phyloP scores from a whole-genome alignment of 2,888 invertebrate genomes.

The Volucella zonaria region DNA sequence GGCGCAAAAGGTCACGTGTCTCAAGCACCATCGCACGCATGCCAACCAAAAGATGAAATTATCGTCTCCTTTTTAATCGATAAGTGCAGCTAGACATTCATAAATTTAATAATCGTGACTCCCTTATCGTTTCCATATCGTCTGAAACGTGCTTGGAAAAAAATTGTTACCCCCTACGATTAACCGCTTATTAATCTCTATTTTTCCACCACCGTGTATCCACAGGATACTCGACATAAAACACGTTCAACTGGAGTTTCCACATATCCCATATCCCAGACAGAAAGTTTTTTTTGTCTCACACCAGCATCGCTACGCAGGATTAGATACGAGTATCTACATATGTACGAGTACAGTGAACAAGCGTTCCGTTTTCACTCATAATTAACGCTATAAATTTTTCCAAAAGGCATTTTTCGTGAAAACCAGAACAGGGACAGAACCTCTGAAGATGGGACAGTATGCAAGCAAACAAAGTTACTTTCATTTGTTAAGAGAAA shows the following conservation, averaged over 20 bases:
- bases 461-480: not conserved
- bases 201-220: slow-evolving; percentile 39
- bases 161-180: slow-evolving; percentile 30
- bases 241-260: slow-evolving; percentile 24
- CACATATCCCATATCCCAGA: not conserved
- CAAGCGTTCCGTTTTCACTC: slow-evolving; percentile 59
- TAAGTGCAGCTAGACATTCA: slow-evolving; percentile 27
- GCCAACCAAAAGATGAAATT: slow-evolving; percentile 3
- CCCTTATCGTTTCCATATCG: slow-evolving; percentile 48
- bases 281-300: not conserved
- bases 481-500: slow-evolving; percentile 54
- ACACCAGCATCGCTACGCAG: not conserved
- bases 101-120: slow-evolving; percentile 45
- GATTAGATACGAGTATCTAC: slow-evolving; percentile 8
- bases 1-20: not conserved
- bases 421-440: not conserved
- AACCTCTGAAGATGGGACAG: not conserved
- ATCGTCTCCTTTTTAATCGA: slow-evolving; percentile 16
- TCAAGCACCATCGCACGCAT: not conserved
- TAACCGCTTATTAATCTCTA: slow-evolving; percentile 64
- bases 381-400: slow-evolving; percentile 72
- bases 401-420: slow-evolving; percentile 39
- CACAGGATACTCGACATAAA: slow-evolving; percentile 26
- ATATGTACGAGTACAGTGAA: slow-evolving; percentile 30
- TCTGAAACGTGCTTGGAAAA: slow-evolving; percentile 42